A percentile compares a stretch with the other conserved stretches of the same genome.
phyloP scores from a whole-genome alignment of 2,888 invertebrate genomes.

The Esperia sulphurella region DNA sequence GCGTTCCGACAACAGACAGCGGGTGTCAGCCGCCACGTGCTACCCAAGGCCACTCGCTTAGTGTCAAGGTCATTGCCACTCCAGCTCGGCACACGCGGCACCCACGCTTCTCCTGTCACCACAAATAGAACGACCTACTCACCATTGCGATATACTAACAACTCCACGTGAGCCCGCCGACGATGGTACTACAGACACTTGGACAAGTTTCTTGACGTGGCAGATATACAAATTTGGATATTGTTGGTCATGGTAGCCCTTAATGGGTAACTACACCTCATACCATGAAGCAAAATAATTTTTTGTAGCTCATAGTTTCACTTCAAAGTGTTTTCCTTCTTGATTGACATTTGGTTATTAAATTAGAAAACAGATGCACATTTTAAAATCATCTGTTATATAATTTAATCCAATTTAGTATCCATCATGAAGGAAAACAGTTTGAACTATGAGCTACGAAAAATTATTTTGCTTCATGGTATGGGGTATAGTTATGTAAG shows the following conservation, averaged over 20 bases:
- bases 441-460: no score
- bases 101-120: conserved; percentile 78
- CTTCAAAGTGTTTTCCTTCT: no score
- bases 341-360: no score
- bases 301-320: no score
- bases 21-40: conserved; percentile 79
- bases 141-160: conserved; percentile 57
- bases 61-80: conserved; percentile 80
- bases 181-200: conserved; percentile 14
- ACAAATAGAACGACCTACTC: conserved; percentile 76
- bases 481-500: no score
- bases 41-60: conserved; percentile 79
- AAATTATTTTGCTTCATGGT: no score
- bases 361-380: no score
- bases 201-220: conserved; percentile 25
- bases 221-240: conserved; percentile 10
- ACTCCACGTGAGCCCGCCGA: conserved; percentile 36
- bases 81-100: conserved; percentile 76
- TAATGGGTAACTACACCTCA: no score
- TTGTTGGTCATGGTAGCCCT: not conserved
- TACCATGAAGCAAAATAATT: no score
- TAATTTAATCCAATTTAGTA: no score
- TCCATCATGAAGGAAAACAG: no score
- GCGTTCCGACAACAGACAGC: conserved; percentile 78
- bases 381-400: no score